phyloP scores from a whole-genome alignment of 2,797 vertebrate species.

The Cyclopterus lumpus region DNA sequence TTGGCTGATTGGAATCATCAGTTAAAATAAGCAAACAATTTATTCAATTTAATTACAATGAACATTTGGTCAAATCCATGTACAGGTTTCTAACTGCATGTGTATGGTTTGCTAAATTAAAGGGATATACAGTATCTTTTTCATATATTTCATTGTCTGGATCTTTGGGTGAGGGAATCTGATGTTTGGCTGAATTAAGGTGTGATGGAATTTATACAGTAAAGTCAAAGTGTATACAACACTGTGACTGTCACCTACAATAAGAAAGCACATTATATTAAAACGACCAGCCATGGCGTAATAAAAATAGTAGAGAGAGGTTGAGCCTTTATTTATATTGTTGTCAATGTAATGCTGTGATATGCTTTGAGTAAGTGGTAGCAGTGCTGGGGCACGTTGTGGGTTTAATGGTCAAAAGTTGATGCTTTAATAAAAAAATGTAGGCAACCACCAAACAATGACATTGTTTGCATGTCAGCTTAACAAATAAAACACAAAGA shows the following conservation, averaged over 20 bases:
- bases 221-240: too few species aligned
- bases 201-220: not conserved
- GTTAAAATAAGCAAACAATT: conserved; percentile 19
- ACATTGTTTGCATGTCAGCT: too few species aligned
- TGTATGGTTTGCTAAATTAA: conserved; percentile 13
- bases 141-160: conserved; percentile 28
- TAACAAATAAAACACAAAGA: too few species aligned
- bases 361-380: not conserved
- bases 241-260: not conserved
- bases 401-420: not conserved
- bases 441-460: not conserved
- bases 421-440: too few species aligned
- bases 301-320: not conserved
- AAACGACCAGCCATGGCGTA: not conserved
- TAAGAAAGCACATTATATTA: not conserved
- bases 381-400: not conserved
- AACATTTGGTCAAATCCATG: not conserved
- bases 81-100: conserved; percentile 3
- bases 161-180: not conserved
- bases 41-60: conserved; percentile 26
- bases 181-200: conserved; percentile 6
- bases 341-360: not conserved
- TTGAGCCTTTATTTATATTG: not conserved
- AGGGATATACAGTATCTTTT: conserved; percentile 9
- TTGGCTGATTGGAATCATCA: conserved; percentile 14